Base-by-base conservation (phyloP, 2,797 vertebrate species). In the Chelon labrosus region DNA sequence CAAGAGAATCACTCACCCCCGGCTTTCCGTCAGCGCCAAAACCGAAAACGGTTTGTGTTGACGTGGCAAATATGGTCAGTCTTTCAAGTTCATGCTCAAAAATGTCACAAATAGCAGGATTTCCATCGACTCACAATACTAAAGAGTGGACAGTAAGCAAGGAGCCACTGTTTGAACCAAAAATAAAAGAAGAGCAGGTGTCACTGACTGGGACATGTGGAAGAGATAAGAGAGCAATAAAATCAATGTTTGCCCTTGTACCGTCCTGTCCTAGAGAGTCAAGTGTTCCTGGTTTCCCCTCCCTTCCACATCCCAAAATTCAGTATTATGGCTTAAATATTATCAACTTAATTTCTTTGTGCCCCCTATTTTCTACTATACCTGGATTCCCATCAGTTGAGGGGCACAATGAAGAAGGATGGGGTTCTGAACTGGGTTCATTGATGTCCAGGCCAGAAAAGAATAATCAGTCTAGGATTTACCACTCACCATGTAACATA, bases 241-340 rank as follows among this genome's bases (percentile, higher is more conserved):
- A 86, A 46, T 41, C 39, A 27, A 93, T 90, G 83, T 16, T 84
- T 59, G 85, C 59, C 13, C 61, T 91, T 41, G 50, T 70, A 27
- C 72, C 84, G 47, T 87, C 88, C 7, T 93, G 89, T 76, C 88
- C 91, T 17, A 83, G 83, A 84, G 16, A 60, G 7, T 73, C 92
- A 62, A 49, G 31, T 54, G 49, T 85, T 59, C 70, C 70, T 47
- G 92, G 90, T 73, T 90, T 92, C n/a, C 87, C 91, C 65, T 85
- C 80, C 22, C 60, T 88, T 67, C 82, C 85, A 37, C 56, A 79
- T 65, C 71, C 87, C 12, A 70, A 60, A 75, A 25, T 16, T 4
- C 44, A 77, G 2, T 67, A 69, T 80, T 68, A 64, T 69, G 50
- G 27, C 6, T 8, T 6, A 31, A 87, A 87, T 77, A 10, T 70